Conservation (phyloP, 1,140 invertebrate genomes). For the Coelopa frigida region DNA sequence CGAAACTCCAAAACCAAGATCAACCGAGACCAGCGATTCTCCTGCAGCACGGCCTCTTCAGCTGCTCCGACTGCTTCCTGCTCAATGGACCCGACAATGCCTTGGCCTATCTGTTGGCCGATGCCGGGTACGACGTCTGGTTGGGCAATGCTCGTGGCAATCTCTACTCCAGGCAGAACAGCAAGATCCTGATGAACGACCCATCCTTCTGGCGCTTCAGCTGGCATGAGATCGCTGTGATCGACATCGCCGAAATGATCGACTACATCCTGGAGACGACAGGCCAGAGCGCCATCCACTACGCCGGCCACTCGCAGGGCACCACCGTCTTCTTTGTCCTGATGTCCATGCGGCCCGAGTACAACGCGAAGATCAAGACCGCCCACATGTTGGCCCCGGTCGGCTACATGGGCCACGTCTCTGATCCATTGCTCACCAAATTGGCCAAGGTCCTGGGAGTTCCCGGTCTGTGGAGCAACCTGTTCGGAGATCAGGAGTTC, state of each 20-base stretch:
- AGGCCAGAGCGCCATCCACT: slow-evolving; percentile 48
- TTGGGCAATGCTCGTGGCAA: slow-evolving; percentile 44
- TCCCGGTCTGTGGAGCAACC: slow-evolving; percentile 20
- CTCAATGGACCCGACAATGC: slow-evolving; percentile 57
- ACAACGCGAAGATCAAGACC: slow-evolving; percentile 50
- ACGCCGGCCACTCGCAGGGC: slow-evolving; percentile 56
- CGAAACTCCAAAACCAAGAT: slow-evolving; percentile 26
- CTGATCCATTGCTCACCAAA: neutral
- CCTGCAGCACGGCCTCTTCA: slow-evolving; percentile 63
- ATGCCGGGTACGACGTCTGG: slow-evolving; percentile 64
- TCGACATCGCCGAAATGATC: slow-evolving; percentile 52
- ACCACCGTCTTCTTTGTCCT: slow-evolving; percentile 57
- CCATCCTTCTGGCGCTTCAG: slow-evolving; percentile 51
- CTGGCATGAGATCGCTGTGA: slow-evolving; percentile 57
- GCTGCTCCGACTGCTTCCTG: slow-evolving; percentile 59
- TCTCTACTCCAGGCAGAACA: slow-evolving; percentile 45
- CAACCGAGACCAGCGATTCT: slow-evolving; percentile 41
- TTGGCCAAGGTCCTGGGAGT: slow-evolving; percentile 10
- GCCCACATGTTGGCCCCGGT: slow-evolving; percentile 55
- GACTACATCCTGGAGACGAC: slow-evolving; percentile 49
- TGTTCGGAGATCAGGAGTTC: slow-evolving; percentile 38
- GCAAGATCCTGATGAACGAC: slow-evolving; percentile 43
- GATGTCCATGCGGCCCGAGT: slow-evolving; percentile 54
- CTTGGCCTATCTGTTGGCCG: slow-evolving; percentile 46
- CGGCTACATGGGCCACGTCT: slow-evolving; percentile 42